Conservation (phyloP, 2,113 vertebrate species). For the Zosterops hypoxanthus region DNA sequence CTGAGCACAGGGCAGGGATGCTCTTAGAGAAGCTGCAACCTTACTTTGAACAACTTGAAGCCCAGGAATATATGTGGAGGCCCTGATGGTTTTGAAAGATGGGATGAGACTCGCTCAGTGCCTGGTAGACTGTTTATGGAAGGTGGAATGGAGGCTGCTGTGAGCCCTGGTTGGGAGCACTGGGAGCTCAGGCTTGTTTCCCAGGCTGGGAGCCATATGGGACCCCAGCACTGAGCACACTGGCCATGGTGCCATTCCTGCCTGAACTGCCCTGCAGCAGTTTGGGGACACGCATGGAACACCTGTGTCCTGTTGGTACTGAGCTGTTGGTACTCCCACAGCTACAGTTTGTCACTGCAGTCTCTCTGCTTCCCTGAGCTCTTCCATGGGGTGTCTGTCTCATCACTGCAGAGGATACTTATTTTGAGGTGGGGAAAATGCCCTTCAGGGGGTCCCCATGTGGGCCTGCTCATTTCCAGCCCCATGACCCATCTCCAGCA, state of each 20-base stretch:
- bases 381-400: neutral
- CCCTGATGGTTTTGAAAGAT: neutral
- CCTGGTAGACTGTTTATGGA: neutral
- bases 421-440: neutral
- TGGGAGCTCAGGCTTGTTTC: neutral
- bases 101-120: neutral
- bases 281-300: neutral
- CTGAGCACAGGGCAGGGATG: neutral
- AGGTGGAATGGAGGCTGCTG: neutral
- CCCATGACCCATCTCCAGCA: neutral
- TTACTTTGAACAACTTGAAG: neutral
- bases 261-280: neutral
- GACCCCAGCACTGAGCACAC: neutral
- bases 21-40: neutral
- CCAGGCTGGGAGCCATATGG: neutral
- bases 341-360: neutral
- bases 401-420: neutral
- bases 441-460: neutral
- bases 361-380: neutral
- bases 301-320: neutral
- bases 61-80: neutral
- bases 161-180: neutral
- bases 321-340: neutral
- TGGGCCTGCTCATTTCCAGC: neutral
- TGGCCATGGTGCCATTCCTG: neutral